These are phyloP conservation scores for Sphinx pinastri DNA, from an alignment of 2,888 invertebrate genomes.

Conservation along the genomic window DNA sequence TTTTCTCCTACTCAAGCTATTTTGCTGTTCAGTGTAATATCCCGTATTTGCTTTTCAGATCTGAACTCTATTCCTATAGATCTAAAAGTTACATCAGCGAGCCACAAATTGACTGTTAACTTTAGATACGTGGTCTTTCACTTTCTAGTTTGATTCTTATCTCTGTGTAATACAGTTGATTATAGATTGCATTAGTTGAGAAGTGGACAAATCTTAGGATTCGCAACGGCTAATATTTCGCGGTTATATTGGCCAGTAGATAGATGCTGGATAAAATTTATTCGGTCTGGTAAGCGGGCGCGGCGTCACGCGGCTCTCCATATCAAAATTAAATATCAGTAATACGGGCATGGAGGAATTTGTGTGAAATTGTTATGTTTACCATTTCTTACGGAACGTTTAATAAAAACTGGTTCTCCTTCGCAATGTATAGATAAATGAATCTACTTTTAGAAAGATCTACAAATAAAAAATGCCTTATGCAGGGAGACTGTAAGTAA, in stretches of 20 bases:
- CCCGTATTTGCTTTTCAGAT: too few species aligned
- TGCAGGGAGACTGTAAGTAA: too few species aligned
- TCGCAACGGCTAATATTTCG: constrained; percentile 79
- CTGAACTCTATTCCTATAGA: background rate
- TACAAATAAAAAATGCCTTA: background rate
- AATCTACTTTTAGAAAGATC: too few species aligned
- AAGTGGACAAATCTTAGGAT: constrained; percentile 66
- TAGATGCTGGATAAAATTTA: constrained; percentile 78
- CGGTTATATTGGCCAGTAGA: constrained; percentile 76
- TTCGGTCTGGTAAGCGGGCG: constrained; percentile 60
- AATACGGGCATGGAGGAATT: constrained; percentile 48
- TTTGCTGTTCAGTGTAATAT: background rate
- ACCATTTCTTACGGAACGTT: background rate
- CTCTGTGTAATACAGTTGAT: constrained; percentile 32
- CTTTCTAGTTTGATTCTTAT: constrained; percentile 5
- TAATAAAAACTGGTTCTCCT: background rate
- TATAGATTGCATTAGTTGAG: constrained; percentile 8
- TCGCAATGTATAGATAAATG: background rate
- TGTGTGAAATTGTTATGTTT: constrained; percentile 47
- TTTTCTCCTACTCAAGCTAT: constrained; percentile 39
- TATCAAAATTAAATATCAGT: constrained; percentile 80
- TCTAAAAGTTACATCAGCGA: background rate
- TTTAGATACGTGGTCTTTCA: background rate
- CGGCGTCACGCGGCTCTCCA: constrained; percentile 69
- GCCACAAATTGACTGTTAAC: background rate